Conservation (phyloP, 2,888 invertebrate species). For the Stenurella melanura region DNA sequence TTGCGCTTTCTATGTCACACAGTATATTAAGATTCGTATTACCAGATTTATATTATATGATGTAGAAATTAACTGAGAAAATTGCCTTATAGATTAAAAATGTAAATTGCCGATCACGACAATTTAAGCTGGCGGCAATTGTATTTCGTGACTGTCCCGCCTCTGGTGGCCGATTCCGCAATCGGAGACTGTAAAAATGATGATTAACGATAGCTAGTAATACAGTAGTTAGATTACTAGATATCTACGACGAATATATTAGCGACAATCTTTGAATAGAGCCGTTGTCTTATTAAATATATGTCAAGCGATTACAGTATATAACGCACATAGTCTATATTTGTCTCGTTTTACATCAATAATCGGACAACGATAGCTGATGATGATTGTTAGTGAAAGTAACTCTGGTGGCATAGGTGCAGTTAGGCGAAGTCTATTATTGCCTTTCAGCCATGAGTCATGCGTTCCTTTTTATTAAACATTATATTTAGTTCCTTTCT, state of each 20-base stretch:
- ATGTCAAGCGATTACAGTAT: conserved; percentile 29
- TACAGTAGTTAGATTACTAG: conserved; percentile 68
- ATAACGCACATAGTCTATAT: conserved; percentile 1
- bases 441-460: conserved; percentile 58
- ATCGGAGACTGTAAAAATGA: conserved; percentile 56
- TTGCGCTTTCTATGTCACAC: too few species aligned
- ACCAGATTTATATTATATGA: background rate
- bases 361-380: conserved; percentile 46
- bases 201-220: conserved; percentile 65
- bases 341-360: conserved; percentile 46
- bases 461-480: conserved; percentile 49
- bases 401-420: conserved; percentile 45
- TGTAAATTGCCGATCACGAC: conserved; percentile 59
- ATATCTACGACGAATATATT: conserved; percentile 67
- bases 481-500: conserved; percentile 56
- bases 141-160: conserved; percentile 66
- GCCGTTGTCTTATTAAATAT: conserved; percentile 65
- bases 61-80: background rate
- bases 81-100: background rate
- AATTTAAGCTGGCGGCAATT: conserved; percentile 60
- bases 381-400: conserved; percentile 55
- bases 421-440: conserved; percentile 56
- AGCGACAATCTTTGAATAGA: conserved; percentile 69
- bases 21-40: background rate
- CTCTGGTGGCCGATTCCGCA: conserved; percentile 65